These are phyloP conservation scores for Drosophila histrio DNA, from an alignment of 2,888 invertebrate genomes.

Conservation along the genomic window DNA sequence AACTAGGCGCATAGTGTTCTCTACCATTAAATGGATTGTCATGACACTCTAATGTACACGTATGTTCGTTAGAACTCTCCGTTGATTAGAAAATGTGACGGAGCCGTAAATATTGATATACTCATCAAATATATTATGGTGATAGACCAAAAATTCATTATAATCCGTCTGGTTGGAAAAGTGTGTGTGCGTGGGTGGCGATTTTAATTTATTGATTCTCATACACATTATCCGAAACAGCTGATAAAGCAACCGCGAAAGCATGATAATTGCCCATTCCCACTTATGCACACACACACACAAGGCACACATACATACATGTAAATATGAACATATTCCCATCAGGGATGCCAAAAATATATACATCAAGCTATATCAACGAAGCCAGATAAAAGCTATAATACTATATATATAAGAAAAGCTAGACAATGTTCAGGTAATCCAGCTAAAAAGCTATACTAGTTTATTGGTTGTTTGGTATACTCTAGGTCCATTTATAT, in stretches of 20 bases:
- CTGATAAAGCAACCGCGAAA: conserved; percentile 31
- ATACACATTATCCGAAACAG: conserved; percentile 34
- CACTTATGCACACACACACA: conserved; percentile 1
- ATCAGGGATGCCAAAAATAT: too few relatives aligned
- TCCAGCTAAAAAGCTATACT: too few relatives aligned
- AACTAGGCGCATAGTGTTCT: conserved; percentile 11
- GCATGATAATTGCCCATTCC: conserved; percentile 22
- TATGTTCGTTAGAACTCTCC: conserved; percentile 6
- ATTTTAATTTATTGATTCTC: conserved; percentile 32
- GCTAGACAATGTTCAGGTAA: too few relatives aligned
- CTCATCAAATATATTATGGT: background rate
- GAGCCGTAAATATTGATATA: conserved; percentile 9
- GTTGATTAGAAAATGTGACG: conserved; percentile 3
- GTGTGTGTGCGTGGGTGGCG: conserved; percentile 7
- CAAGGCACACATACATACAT: background rate
- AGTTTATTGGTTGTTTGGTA: too few relatives aligned
- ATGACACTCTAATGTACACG: background rate
- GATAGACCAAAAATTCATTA: background rate
- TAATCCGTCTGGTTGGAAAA: background rate
- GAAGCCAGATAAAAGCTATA: too few relatives aligned
- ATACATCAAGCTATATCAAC: too few relatives aligned
- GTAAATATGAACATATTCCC: background rate
- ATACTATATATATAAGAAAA: too few relatives aligned
- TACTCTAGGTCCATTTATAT: too few relatives aligned
- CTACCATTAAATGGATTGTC: background rate